A percentile compares a stretch with the other conserved stretches of the same genome.
Conservation (phyloP, 2,888 invertebrate genomes). For the Nomada fucata region DNA sequence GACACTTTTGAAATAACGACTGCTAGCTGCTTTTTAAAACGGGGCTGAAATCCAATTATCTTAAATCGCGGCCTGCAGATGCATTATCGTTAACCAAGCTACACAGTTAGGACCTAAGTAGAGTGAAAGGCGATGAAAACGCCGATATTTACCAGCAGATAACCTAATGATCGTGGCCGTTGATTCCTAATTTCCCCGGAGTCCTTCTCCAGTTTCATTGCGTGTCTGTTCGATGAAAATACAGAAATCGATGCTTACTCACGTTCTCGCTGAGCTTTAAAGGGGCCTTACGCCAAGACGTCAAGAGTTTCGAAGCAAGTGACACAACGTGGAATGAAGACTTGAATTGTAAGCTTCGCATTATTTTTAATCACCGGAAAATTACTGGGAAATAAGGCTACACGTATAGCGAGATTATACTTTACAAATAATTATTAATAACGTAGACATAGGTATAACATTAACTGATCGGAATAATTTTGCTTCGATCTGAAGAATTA, state of each 20-base stretch:
- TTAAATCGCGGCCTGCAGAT: slow-evolving; percentile 27
- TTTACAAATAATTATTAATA: too few relatives aligned
- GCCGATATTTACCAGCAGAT: slow-evolving; percentile 56
- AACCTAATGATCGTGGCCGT: slow-evolving; percentile 56
- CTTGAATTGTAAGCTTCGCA: background rate
- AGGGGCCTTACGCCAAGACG: background rate
- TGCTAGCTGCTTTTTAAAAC: background rate
- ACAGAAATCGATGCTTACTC: slow-evolving; percentile 45
- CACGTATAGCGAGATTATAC: too few relatives aligned
- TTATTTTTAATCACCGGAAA: background rate
- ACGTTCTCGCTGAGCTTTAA: background rate
- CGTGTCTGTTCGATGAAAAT: slow-evolving; percentile 48
- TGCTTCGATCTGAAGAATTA: too few relatives aligned
- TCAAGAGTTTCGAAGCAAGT: background rate
- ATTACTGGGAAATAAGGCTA: too few relatives aligned
- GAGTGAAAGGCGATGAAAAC: slow-evolving; percentile 45
- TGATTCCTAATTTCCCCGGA: slow-evolving; percentile 62
- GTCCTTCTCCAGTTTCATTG: slow-evolving; percentile 47
- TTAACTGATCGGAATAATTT: too few relatives aligned
- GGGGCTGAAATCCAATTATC: slow-evolving; percentile 1
- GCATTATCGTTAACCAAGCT: slow-evolving; percentile 22
- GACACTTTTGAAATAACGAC: background rate
- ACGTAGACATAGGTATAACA: too few relatives aligned
- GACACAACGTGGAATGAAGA: background rate
- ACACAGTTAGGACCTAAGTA: slow-evolving; percentile 7